Evolutionary conservation across 1,140 invertebrate genomes (phyloP), one percentile per base, ranked within the genome.

Genomic region (Sitobion miscanthi): DNA sequence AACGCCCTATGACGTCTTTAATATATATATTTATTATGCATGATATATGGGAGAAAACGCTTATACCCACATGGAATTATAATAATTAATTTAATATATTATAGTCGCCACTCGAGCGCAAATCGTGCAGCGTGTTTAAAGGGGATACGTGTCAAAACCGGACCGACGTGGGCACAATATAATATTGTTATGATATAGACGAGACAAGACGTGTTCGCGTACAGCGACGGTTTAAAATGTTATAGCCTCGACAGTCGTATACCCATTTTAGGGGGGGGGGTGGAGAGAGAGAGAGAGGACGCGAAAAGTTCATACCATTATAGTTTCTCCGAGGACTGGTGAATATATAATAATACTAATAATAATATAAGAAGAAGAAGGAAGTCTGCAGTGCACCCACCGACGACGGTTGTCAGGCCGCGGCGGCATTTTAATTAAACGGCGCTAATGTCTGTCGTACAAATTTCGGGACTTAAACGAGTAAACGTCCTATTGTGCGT

Each of bases 401-500:
- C 62, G n/a, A 30, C 30, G 30, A 6, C n/a, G n/a, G 62, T 77
- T 77, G 62, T 77, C 62, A 77, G 62, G 30, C 62, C 17, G 11
- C 4, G 25, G 21, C 42, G 85, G 85, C 45, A 47, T 91, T 91
- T 91, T 91, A 91, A 91, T 91, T 91, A 91, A 91, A 91, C 69
- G 62, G 47, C 77, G 38, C 57, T 45, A 69, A 91, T 77, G 90
- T 49, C 45, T 25, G 45, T 83, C 38, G 42, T 69, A 42, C 57
- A 77, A 91, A 91, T 91, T 91, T 91, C 42, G 69, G 69, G 69
- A 91, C 57, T 91, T 91, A 82, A 83, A 91, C 69, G 90, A 35
- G n/a, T 88, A 88, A 88, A 88, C 54, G 88, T 62, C 62, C 54
- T 38, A 57, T 91, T 77, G 49, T 91, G n/a, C 7, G 89, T 9